Base-by-base conservation (phyloP, 2,797 vertebrate species). In the Schizopygopsis malacanthus region DNA sequence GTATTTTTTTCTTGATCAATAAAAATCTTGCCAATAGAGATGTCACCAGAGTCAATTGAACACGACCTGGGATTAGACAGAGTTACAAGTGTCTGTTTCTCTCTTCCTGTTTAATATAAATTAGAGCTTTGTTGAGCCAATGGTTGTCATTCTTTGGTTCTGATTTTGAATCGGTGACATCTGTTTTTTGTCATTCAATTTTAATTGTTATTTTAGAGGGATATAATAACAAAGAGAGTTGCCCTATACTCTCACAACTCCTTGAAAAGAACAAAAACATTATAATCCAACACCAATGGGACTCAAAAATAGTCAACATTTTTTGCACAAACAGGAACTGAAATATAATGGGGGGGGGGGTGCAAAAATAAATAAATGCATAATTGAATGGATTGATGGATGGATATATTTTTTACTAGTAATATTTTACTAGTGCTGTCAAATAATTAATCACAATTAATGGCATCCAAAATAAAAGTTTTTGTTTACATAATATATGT, bases 21-120 rank as follows among this genome's bases (percentile, higher is more conserved):
- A 81, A 87, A 88, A 88, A 89, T 88, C 84, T 84, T 87, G 79
- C 50, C 69, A 87, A 87, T 82, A 65, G 83, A 87, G 86, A 82
- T 86, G 82, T 86, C 81, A 85, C 47, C 43, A 18, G 69, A 81
- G 69, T 72, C 73, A 77, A n/a, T n/a, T 82, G 78, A 88, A 88
- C 72, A 56, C 87, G 73, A 83, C 85, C 65, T 77, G 80, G 20
- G 72, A 73, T 72, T 69, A 67, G 18, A 69, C 2, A 7, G 77
- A 45, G 33, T 50, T 56, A 54, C 63, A 82, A 82, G 70, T n/a
- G 73, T 56, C 45, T 54, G 33, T 28, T 33, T 84, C 16, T 73
- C 37, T 67, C 56, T 67, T 25, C 79, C 39, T 39, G 65, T 52
- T 84, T 37, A n/a, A n/a, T 20, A 16, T 54, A 33, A 28, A 47